A percentile compares a stretch with the other conserved stretches of the same genome.
Conservation (phyloP, 1,140 invertebrate genomes). For the Dysdera silvatica region DNA sequence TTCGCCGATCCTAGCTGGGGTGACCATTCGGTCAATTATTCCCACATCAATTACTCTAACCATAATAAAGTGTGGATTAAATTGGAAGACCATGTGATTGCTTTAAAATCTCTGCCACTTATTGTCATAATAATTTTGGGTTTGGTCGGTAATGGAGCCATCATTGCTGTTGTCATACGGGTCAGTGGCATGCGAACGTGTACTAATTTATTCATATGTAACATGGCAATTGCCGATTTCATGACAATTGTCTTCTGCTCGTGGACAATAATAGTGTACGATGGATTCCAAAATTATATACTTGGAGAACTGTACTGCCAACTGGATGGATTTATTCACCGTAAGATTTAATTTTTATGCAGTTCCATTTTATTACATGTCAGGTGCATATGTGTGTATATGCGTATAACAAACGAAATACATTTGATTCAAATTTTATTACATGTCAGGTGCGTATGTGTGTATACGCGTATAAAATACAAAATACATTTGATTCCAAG, state of each 20-base stretch:
- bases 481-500: no score
- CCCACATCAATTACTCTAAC: slow-evolving; percentile 46
- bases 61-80: slow-evolving; percentile 55
- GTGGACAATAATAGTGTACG: slow-evolving; percentile 58
- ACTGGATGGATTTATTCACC: slow-evolving; percentile 59
- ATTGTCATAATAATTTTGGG: slow-evolving; percentile 57
- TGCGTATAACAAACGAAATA: no score
- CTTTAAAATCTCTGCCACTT: slow-evolving; percentile 53
- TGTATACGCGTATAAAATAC: no score
- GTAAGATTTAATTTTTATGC: slow-evolving; percentile 41
- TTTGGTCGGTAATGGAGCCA: slow-evolving; percentile 60
- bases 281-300: slow-evolving; percentile 66
- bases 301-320: slow-evolving; percentile 60
- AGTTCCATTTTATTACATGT: neutral
- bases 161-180: slow-evolving; percentile 59
- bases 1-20: no score
- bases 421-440: no score
- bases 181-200: slow-evolving; percentile 59
- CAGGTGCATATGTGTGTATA: no score
- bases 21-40: no score
- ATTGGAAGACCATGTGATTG: slow-evolving; percentile 52
- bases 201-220: slow-evolving; percentile 69
- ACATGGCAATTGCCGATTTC: slow-evolving; percentile 68
- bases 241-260: slow-evolving; percentile 64
- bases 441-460: no score